A percentile compares a stretch with the other conserved stretches of the same genome.
These are phyloP conservation scores for Drosophila paramelanica DNA, from an alignment of 2,888 invertebrate species.

Conservation along the genomic window DNA sequence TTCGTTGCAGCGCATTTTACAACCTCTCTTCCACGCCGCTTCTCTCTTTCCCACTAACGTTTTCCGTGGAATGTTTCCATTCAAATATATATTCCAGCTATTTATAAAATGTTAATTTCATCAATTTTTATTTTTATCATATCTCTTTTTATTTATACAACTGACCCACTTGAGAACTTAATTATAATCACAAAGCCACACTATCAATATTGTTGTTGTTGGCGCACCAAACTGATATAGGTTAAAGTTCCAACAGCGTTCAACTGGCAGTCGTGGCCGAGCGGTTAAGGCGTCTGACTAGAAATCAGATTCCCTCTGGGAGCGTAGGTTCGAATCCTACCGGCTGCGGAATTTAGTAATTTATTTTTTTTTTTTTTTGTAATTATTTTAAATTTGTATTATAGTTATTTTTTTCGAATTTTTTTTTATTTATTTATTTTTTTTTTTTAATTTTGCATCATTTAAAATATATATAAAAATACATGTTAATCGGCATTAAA, in stretches of 20 bases:
- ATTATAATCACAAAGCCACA: slow-evolving; percentile 4
- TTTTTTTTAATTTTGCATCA: no score
- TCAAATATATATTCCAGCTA: slow-evolving; percentile 2
- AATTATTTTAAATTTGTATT: no score
- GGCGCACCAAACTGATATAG: neutral
- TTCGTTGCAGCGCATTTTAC: slow-evolving; percentile 46
- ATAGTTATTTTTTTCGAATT: neutral
- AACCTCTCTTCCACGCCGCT: neutral
- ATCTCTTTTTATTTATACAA: slow-evolving; percentile 14
- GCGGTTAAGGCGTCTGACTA: slow-evolving; percentile 72
- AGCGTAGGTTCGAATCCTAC: slow-evolving; percentile 95
- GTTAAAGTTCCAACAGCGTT: rapidly evolving
- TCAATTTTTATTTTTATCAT: slow-evolving; percentile 26
- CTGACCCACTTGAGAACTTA: slow-evolving; percentile 31
- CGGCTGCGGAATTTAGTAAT: slow-evolving; percentile 88
- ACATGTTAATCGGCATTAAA: no score
- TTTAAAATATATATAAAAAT: no score
- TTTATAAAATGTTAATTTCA: slow-evolving; percentile 11
- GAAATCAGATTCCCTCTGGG: slow-evolving; percentile 90
- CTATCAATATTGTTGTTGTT: neutral
- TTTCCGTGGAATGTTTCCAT: slow-evolving; percentile 2
- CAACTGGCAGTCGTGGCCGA: slow-evolving; percentile 62
- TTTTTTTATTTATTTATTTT: no score
- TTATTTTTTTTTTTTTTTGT: neutral
- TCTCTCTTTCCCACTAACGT: neutral